A percentile compares a stretch with the other conserved stretches of the same genome.
phyloP scores from a whole-genome alignment of 1,140 invertebrate genomes.

The Heliothis subflexa region DNA sequence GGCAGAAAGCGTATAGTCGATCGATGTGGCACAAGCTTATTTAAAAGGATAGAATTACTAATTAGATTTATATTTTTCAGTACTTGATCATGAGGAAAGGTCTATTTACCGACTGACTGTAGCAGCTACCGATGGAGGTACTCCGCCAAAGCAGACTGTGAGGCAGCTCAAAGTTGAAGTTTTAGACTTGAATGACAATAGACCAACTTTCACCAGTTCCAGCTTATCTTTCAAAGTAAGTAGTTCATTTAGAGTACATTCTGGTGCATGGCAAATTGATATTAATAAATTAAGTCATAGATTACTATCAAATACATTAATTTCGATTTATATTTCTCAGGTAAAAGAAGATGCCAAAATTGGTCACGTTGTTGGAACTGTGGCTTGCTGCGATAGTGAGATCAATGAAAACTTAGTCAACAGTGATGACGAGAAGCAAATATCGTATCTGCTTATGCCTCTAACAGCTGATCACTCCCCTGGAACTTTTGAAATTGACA shows the following conservation, averaged over 20 bases:
- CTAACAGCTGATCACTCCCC: conserved; percentile 89
- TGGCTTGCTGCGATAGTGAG: conserved; percentile 90
- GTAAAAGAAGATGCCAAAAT: conserved; percentile 92
- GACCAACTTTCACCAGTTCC: conserved; percentile 96
- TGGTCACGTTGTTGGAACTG: conserved; percentile 92
- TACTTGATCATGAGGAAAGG: conserved; percentile 96
- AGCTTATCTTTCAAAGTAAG: conserved; percentile 94
- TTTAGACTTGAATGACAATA: conserved; percentile 95
- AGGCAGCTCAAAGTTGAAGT: conserved; percentile 94
- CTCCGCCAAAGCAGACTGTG: conserved; percentile 92
- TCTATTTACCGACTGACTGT: conserved; percentile 94
- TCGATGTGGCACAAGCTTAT: no score
- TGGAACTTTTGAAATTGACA: conserved; percentile 95
- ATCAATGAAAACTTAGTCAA: conserved; percentile 86
- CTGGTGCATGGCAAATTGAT: no score
- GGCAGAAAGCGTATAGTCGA: no score
- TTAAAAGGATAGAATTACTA: no score
- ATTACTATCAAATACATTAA: no score
- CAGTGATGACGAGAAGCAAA: conserved; percentile 89
- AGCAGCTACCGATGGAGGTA: conserved; percentile 94
- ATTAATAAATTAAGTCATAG: no score
- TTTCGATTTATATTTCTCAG: conserved; percentile 86
- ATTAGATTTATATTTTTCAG: conserved; percentile 67
- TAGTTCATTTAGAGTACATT: background rate
- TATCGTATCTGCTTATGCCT: conserved; percentile 93